These are phyloP conservation scores for Argyrosomus regius DNA, from an alignment of 2,797 vertebrate genomes.

Conservation along the genomic window DNA sequence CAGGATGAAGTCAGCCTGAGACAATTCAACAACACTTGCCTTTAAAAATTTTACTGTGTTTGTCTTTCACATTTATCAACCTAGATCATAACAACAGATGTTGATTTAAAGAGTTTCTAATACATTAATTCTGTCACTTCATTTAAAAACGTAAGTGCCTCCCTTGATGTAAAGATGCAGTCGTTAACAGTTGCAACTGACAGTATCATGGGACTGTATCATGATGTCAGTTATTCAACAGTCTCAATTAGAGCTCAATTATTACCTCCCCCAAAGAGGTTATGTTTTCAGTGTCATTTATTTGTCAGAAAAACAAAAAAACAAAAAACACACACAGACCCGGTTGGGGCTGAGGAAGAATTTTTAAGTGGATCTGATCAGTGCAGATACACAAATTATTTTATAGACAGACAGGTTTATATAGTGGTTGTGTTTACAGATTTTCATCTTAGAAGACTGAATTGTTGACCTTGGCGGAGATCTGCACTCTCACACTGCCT, in stretches of 20 bases:
- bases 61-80: background rate
- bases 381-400: no score
- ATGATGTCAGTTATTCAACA: background rate
- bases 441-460: no score
- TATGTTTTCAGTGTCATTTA: no score
- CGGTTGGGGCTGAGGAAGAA: no score
- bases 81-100: background rate
- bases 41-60: background rate
- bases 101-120: background rate
- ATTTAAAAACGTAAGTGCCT: background rate
- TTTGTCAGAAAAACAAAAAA: no score
- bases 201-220: no score
- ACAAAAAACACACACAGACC: no score
- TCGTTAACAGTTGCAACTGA: background rate
- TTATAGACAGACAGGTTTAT: no score
- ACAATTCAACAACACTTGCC: background rate
- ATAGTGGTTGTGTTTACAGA: no score
- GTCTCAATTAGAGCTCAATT: background rate
- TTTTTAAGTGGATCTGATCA: no score
- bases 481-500: no score
- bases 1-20: background rate
- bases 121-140: background rate
- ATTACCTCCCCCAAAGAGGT: background rate
- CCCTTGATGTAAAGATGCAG: background rate
- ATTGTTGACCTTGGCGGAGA: no score